Conservation (phyloP, 2,888 invertebrate species). For the Phengaris arion region DNA sequence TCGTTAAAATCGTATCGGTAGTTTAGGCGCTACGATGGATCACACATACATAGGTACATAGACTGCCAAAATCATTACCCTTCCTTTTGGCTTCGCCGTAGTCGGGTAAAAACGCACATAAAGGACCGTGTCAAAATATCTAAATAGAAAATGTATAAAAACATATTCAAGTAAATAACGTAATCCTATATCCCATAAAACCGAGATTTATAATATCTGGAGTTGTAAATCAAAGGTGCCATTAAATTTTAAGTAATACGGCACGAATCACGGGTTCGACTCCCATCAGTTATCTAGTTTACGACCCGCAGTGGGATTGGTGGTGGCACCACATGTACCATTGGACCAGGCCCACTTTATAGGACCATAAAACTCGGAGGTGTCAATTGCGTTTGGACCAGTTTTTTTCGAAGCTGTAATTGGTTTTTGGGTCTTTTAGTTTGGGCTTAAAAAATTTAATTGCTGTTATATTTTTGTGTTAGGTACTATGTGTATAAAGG, state of each 20-base stretch:
- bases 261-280: slow-evolving; percentile 15
- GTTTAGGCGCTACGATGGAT: no score
- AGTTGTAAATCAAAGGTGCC: slow-evolving; percentile 14
- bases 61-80: no score
- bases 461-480: neutral
- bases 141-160: neutral
- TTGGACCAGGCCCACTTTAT: slow-evolving; percentile 51
- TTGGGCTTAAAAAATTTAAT: neutral
- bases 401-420: slow-evolving; percentile 1
- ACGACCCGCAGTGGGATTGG: slow-evolving; percentile 65
- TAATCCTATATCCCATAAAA: slow-evolving; percentile 23
- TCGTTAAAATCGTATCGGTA: no score
- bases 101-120: neutral
- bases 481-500: no score
- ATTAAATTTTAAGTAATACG: slow-evolving; percentile 29
- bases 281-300: slow-evolving; percentile 55
- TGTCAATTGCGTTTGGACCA: slow-evolving; percentile 62
- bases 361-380: slow-evolving; percentile 63
- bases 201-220: slow-evolving; percentile 16
- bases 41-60: no score
- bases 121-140: slow-evolving; percentile 13
- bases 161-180: slow-evolving; percentile 7
- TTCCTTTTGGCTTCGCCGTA: no score
- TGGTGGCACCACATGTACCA: slow-evolving; percentile 57
- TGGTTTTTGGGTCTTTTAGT: slow-evolving; percentile 2